These are phyloP conservation scores for Caretta caretta DNA, from an alignment of 2,113 vertebrate genomes.

Conservation along the genomic window DNA sequence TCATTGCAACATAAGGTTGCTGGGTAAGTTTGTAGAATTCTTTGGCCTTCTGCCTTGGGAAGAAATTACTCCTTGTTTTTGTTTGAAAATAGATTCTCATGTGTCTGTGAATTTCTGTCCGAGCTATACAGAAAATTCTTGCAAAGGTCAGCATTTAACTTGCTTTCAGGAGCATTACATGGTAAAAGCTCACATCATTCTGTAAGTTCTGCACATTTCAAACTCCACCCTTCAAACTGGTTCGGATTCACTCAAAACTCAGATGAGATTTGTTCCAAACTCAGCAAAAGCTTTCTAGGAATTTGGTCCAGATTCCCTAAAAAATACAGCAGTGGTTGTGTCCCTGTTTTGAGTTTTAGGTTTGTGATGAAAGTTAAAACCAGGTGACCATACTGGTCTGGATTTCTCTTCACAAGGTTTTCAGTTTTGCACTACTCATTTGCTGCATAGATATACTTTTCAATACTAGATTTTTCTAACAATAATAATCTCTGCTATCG, in stretches of 20 bases:
- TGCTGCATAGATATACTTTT: background rate
- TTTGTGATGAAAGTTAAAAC: background rate
- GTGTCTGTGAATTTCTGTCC: background rate
- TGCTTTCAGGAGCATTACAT: background rate
- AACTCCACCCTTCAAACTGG: background rate
- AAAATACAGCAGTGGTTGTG: accelerated
- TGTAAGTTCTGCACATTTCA: background rate
- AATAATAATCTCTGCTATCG: background rate
- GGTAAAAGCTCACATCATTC: background rate
- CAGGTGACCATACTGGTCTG: background rate
- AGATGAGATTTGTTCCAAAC: background rate
- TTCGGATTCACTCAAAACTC: background rate
- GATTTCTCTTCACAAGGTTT: background rate
- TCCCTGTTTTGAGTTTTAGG: background rate
- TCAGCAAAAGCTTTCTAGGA: background rate
- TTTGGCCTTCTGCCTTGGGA: background rate
- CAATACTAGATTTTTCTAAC: background rate
- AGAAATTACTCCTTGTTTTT: background rate
- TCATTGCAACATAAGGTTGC: background rate
- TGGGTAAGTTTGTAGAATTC: background rate
- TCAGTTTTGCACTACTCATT: background rate
- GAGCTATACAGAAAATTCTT: background rate
- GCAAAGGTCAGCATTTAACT: background rate
- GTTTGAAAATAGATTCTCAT: background rate
- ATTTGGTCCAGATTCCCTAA: background rate